phyloP scores from a whole-genome alignment of 2,113 vertebrate species.

The Craseonycteris thonglongyai region DNA sequence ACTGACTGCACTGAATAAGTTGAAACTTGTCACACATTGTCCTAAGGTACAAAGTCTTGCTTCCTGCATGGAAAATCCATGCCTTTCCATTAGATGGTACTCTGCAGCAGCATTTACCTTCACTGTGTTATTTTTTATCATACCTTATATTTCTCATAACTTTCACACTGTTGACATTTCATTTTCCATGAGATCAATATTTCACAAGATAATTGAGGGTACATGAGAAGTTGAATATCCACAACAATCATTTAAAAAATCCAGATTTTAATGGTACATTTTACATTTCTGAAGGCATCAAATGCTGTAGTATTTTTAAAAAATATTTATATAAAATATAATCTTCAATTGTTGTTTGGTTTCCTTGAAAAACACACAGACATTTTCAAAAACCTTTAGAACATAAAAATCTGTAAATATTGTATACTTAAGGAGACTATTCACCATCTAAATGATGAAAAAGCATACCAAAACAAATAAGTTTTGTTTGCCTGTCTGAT shows the following conservation, averaged over 20 bases:
- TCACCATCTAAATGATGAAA: not conserved
- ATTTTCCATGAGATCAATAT: not conserved
- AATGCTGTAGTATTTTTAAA: not conserved
- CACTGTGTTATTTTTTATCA: too few relatives aligned
- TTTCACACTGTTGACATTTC: slow-evolving; percentile 38
- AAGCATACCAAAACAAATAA: not conserved
- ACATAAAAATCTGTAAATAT: not conserved
- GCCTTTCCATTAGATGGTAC: too few relatives aligned
- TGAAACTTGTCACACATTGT: too few relatives aligned
- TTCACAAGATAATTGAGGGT: slow-evolving; percentile 8
- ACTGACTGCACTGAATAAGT: too few relatives aligned
- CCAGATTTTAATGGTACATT: not conserved
- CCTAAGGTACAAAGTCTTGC: too few relatives aligned
- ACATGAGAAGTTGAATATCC: slow-evolving; percentile 38
- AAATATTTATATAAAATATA: not conserved
- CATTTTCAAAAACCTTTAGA: not conserved
- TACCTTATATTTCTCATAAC: not conserved
- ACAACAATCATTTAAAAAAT: slow-evolving; percentile 31
- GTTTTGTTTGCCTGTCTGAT: not conserved
- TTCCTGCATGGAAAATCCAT: too few relatives aligned
- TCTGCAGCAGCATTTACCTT: too few relatives aligned
- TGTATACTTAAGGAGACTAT: not conserved
- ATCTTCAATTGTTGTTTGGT: not conserved
- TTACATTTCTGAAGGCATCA: not conserved
- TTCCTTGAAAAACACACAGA: not conserved